phyloP scores from a whole-genome alignment of 2,888 invertebrate genomes.

The Lithosia quadra region DNA sequence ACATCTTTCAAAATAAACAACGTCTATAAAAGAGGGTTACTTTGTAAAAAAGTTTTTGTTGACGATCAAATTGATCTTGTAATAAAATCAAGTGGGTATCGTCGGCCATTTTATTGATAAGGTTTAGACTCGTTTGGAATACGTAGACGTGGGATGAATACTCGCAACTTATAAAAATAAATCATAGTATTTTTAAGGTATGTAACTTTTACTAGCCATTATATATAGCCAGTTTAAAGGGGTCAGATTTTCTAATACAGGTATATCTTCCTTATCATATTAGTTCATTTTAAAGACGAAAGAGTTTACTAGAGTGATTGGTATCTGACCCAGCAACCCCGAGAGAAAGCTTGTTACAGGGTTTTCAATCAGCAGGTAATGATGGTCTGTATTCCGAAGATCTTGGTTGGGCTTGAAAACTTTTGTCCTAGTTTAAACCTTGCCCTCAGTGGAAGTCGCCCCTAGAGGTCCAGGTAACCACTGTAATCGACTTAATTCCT shows the following conservation, averaged over 20 bases:
- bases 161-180: conserved; percentile 25
- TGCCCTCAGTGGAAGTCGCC: too few species aligned
- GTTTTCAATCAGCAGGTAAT: too few species aligned
- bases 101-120: conserved; percentile 52
- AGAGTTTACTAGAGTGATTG: neutral
- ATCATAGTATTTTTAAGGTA: neutral
- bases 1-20: conserved; percentile 67
- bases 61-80: conserved; percentile 57
- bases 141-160: conserved; percentile 22
- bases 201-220: too few species aligned
- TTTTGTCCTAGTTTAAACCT: too few species aligned
- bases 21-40: conserved; percentile 64
- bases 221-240: too few species aligned
- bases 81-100: conserved; percentile 61
- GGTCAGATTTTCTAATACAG: too few species aligned
- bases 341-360: neutral
- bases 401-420: too few species aligned
- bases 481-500: too few species aligned
- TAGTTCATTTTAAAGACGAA: neutral
- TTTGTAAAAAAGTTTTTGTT: conserved; percentile 61
- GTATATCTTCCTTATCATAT: too few species aligned
- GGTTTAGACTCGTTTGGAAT: conserved; percentile 32
- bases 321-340: neutral
- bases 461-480: too few species aligned
- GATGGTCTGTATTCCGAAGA: too few species aligned